Evolutionary conservation across 1,140 invertebrate genomes (phyloP), one percentile per base, ranked within the genome.

Genomic region (Phortica variegata): DNA sequence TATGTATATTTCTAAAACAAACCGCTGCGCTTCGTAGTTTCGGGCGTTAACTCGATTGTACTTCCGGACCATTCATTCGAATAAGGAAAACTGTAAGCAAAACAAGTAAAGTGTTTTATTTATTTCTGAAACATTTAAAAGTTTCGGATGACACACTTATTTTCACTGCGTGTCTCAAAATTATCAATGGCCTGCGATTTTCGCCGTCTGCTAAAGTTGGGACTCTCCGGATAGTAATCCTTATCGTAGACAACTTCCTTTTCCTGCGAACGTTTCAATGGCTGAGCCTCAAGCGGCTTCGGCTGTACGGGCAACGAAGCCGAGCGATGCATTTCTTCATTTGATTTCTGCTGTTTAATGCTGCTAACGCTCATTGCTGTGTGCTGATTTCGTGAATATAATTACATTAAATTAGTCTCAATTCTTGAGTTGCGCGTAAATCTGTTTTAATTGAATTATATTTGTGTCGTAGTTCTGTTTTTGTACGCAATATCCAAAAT

Each of bases 301-400:
- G 72, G 72, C 34, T 75, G 66, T 1, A 72, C 72, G 6, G 72
- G 72, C 71, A 75, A 72, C 40, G 72, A 75, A 3, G 57, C 58
- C 6, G 71, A 75, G 12, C 72, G 72, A 38, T 56, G 69, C 55
- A 75, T 72, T 34, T 59, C 33, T 7, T 55, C 34, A 21, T 56
- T 43, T 34, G 23, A 10, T n/a, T 26, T 26, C 10, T 6, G 23
- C 10, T 26, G 23, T 26, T 26, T 10, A 26, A 29, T 38, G 23
- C 47, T 36, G 41, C 38, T 43, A 42, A 42, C 55, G 43, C 49
- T 65, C 62, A 65, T 65, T 50, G 40, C 52, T 48, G 17, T 44
- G 32, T 32, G 21, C 19, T 43, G 44, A 56, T 60, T 56, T 60
- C 62, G 60, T 50, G 48, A 43, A 45, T 65, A 47, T 65, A 65